Conservation (phyloP, 2,113 vertebrate species). For the Ictidomys tridecemlineatus region DNA sequence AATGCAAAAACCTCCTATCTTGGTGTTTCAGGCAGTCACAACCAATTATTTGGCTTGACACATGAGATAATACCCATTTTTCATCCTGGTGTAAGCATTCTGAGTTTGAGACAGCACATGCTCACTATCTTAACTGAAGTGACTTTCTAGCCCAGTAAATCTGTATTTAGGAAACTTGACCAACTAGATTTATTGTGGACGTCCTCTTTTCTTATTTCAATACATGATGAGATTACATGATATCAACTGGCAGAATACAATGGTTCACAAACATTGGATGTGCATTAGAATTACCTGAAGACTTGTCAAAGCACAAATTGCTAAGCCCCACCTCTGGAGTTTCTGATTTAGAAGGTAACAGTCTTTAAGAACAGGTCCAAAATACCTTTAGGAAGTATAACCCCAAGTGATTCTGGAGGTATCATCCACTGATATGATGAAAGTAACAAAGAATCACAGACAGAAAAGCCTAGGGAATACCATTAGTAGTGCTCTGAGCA, state of each 20-base stretch:
- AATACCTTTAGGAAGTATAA: background rate
- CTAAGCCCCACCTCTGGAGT: background rate
- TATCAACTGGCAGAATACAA: background rate
- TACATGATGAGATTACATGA: background rate
- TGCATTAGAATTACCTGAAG: background rate
- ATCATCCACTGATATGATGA: background rate
- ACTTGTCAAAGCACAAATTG: background rate
- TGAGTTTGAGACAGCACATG: constrained; percentile 4
- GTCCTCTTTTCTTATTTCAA: background rate
- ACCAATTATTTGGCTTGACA: constrained; percentile 12
- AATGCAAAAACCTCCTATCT: background rate
- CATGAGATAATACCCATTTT: background rate
- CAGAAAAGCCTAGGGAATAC: background rate
- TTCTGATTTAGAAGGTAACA: background rate
- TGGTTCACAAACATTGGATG: background rate
- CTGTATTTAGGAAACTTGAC: background rate
- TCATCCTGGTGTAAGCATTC: background rate
- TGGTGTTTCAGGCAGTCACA: background rate
- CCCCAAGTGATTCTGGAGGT: background rate
- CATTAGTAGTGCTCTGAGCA: background rate
- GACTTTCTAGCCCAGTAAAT: background rate
- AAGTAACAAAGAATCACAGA: background rate
- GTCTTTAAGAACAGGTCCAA: background rate
- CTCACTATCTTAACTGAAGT: background rate
- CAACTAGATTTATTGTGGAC: background rate